Percentiles rank a stretch among this genome's conserved stretches.
These are phyloP conservation scores for Hyles lineata DNA, from an alignment of 2,888 invertebrate genomes.

Conservation along the genomic window DNA sequence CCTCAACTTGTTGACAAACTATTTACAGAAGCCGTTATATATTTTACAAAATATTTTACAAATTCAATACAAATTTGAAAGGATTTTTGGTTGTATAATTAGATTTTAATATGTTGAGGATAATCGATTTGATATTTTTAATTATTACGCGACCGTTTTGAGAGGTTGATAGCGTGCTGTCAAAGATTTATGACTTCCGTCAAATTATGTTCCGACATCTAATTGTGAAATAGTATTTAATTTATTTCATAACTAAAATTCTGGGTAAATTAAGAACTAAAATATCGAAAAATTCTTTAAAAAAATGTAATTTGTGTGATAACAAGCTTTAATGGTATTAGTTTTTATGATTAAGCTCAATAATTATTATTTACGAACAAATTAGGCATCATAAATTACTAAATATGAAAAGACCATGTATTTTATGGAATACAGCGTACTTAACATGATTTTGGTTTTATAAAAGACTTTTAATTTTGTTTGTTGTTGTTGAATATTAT, in stretches of 20 bases:
- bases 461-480: not conserved
- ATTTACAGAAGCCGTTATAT: not conserved
- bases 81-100: slow-evolving; percentile 32
- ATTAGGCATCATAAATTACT: not conserved
- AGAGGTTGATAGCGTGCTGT: slow-evolving; percentile 33
- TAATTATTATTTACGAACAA: not conserved
- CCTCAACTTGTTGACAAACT: slow-evolving; percentile 40
- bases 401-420: not conserved
- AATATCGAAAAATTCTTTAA: no score
- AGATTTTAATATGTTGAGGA: slow-evolving; percentile 30
- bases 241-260: not conserved
- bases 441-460: not conserved
- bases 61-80: slow-evolving; percentile 26
- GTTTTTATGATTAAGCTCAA: no score
- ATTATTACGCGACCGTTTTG: slow-evolving; percentile 51
- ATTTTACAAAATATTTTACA: not conserved
- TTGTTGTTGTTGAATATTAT: no score
- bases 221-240: not conserved
- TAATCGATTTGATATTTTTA: slow-evolving; percentile 42
- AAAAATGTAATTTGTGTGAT: no score
- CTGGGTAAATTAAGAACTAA: no score
- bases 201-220: slow-evolving; percentile 22
- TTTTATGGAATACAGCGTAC: no score
- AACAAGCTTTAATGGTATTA: no score
- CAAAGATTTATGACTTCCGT: slow-evolving; percentile 35